Evolutionary conservation across 2,113 vertebrate genomes (phyloP).

Genomic region (Ciconia boyciana): DNA sequence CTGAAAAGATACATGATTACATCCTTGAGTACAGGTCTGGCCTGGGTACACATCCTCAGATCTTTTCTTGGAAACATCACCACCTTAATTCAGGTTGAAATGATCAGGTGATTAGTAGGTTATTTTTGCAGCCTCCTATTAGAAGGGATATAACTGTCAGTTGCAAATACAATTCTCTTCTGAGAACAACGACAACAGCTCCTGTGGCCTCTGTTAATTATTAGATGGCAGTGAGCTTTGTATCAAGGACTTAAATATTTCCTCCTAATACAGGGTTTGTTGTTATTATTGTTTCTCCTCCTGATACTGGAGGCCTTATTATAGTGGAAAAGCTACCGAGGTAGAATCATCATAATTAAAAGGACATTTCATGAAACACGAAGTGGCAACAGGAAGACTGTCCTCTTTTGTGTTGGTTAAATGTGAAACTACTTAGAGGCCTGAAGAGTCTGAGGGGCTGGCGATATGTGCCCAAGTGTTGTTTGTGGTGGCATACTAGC

Average conservation of each 20-base stretch:
- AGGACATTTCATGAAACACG: neutral
- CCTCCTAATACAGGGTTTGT: neutral
- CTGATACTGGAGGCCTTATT: neutral
- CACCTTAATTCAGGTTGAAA: neutral
- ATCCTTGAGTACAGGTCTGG: neutral
- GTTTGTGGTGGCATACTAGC: neutral
- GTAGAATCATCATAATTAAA: constrained; percentile 47
- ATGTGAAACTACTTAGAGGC: neutral
- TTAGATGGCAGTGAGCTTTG: neutral
- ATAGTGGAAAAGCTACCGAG: neutral
- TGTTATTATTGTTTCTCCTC: neutral
- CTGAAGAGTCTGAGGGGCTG: neutral
- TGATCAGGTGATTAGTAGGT: neutral
- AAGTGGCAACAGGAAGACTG: neutral
- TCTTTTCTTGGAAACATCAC: constrained; percentile 22
- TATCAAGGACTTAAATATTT: neutral
- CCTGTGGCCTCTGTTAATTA: constrained; percentile 35
- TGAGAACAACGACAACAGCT: neutral
- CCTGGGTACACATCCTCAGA: neutral
- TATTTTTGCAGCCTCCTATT: constrained; percentile 22
- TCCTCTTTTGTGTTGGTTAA: neutral
- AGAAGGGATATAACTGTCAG: neutral
- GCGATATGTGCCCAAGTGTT: neutral
- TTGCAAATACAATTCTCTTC: neutral
- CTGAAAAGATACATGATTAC: neutral